These are phyloP conservation scores for Drosophila testacea DNA, from an alignment of 2,888 invertebrate species.

Conservation along the genomic window DNA sequence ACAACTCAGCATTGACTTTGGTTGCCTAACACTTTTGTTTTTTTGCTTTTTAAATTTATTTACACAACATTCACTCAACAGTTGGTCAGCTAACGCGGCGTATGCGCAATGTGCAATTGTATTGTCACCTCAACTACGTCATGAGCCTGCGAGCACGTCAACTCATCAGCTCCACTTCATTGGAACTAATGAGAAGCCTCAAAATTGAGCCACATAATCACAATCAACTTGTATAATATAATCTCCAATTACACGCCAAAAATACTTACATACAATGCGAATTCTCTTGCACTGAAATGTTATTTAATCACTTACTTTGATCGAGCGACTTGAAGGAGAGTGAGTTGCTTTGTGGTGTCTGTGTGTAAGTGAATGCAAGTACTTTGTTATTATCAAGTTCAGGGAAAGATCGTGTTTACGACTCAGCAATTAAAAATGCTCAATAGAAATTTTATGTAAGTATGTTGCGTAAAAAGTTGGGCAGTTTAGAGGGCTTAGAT, in stretches of 20 bases:
- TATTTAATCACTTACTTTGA: constrained; percentile 32
- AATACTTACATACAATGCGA: constrained; percentile 22
- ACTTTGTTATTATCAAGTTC: constrained; percentile 29
- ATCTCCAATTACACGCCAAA: constrained; percentile 16
- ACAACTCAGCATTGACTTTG: constrained; percentile 19
- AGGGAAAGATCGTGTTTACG: constrained; percentile 12
- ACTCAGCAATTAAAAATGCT: neutral
- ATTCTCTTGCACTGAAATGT: constrained; percentile 15
- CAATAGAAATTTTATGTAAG: neutral
- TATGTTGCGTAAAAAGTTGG: neutral
- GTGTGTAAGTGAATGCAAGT: constrained; percentile 3
- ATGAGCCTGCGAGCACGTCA: constrained; percentile 56
- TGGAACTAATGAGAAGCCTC: constrained; percentile 30
- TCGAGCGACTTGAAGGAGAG: neutral
- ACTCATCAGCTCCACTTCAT: constrained; percentile 46
- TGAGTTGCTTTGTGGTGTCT: neutral
- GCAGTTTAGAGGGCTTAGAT: neutral
- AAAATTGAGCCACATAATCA: constrained; percentile 16
- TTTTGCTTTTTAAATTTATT: constrained; percentile 25
- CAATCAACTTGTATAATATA: neutral
- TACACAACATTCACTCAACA: constrained; percentile 58
- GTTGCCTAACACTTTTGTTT: constrained; percentile 61
- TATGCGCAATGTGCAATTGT: constrained; percentile 54
- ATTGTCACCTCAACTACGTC: constrained; percentile 7
- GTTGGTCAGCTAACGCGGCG: constrained; percentile 51